These are phyloP conservation scores for Rhegmatorhina hoffmannsi DNA, from an alignment of 2,113 vertebrate genomes.

Conservation along the genomic window DNA sequence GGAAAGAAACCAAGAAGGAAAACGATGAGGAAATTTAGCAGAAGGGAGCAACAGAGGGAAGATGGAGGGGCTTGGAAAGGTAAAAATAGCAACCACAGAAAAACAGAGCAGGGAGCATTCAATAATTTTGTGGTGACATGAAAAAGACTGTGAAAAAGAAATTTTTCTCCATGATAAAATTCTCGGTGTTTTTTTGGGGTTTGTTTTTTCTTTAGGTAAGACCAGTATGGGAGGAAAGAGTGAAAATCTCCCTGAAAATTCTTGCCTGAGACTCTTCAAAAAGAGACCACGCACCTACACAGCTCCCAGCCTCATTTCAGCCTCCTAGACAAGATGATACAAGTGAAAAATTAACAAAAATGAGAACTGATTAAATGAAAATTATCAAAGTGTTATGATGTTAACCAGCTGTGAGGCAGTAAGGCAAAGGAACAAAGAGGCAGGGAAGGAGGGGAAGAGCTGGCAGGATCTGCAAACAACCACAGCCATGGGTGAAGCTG, in stretches of 20 bases:
- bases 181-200: accelerated
- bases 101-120: background rate
- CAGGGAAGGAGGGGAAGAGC: background rate
- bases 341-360: conserved; percentile 2
- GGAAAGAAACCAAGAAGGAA: background rate
- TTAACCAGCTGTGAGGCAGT: conserved; percentile 13
- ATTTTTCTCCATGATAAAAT: background rate
- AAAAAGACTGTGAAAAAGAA: background rate
- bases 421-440: conserved; percentile 29
- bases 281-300: background rate
- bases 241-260: background rate
- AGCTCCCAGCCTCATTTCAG: background rate
- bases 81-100: conserved; percentile 16
- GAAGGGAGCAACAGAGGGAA: background rate
- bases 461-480: background rate
- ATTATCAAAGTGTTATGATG: background rate
- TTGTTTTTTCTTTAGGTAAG: background rate
- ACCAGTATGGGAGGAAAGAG: background rate
- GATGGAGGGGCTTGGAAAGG: background rate
- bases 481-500: background rate
- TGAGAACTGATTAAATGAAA: background rate
- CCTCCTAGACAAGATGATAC: background rate
- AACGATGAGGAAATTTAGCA: background rate
- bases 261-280: background rate
- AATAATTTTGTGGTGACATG: background rate